Evolutionary conservation across 1,140 invertebrate species (phyloP).

Genomic region (Rhopalosiphum maidis): DNA sequence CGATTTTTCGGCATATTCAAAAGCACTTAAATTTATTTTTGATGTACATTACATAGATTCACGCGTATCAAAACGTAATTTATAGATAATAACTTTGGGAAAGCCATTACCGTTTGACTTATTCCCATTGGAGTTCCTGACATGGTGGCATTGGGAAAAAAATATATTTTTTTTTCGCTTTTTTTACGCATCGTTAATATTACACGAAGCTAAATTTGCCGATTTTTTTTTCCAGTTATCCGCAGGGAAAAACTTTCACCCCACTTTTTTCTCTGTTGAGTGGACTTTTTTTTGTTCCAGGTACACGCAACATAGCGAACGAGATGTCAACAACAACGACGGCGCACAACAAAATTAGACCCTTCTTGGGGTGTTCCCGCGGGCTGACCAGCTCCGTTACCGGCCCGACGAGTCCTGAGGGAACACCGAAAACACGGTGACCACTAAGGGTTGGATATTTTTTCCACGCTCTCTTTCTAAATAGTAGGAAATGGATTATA

Average conservation of each 20-base stretch:
- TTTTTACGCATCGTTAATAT: constrained; percentile 56
- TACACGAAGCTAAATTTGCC: constrained; percentile 52
- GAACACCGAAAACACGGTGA: constrained; percentile 54
- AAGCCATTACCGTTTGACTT: constrained; percentile 53
- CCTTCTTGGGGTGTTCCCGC: constrained; percentile 55
- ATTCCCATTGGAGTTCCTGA: constrained; percentile 41
- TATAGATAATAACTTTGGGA: constrained; percentile 38
- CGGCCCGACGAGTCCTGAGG: constrained; percentile 52
- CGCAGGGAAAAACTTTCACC: constrained; percentile 55
- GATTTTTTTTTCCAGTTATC: constrained; percentile 43
- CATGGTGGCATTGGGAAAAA: not conserved
- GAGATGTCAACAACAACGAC: constrained; percentile 56
- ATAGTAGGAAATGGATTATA: constrained; percentile 50
- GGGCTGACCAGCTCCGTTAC: constrained; percentile 55
- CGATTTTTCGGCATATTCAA: not conserved
- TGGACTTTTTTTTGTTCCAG: constrained; percentile 45
- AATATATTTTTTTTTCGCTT: constrained; percentile 28
- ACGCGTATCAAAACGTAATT: constrained; percentile 32
- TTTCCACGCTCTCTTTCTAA: constrained; percentile 17
- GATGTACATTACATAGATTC: not conserved
- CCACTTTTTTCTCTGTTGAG: constrained; percentile 38
- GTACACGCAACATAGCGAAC: constrained; percentile 49
- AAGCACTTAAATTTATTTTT: not conserved
- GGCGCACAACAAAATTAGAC: constrained; percentile 49
- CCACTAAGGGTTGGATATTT: constrained; percentile 45